Evolutionary conservation across 2,113 vertebrate species (phyloP).

Genomic region (Columba livia): DNA sequence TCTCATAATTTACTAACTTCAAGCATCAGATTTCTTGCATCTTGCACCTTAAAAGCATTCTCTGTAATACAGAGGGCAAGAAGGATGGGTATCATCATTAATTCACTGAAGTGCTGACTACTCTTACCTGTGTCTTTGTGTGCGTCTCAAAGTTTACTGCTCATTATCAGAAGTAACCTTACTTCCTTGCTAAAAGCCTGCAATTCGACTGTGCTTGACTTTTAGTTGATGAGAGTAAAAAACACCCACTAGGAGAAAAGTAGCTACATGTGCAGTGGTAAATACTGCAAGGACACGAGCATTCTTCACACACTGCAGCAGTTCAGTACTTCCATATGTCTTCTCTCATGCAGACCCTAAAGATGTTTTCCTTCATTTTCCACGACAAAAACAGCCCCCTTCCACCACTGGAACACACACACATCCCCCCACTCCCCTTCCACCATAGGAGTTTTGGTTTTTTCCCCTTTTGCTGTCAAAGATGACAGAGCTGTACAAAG

Average conservation of each 20-base stretch:
- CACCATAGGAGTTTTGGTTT: fast-evolving
- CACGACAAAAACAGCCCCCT: background rate
- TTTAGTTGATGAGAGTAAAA: background rate
- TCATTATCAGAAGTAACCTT: background rate
- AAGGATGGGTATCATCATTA: background rate
- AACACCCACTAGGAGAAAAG: background rate
- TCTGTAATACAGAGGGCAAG: background rate
- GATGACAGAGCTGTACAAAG: background rate
- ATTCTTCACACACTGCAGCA: background rate
- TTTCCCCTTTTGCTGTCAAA: background rate
- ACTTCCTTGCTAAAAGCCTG: background rate
- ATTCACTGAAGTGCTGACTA: background rate
- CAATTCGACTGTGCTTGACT: background rate
- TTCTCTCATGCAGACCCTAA: background rate
- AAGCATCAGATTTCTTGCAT: background rate
- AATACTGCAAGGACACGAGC: background rate
- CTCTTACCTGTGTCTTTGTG: background rate
- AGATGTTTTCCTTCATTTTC: background rate
- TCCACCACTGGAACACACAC: fast-evolving
- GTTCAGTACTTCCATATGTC: background rate
- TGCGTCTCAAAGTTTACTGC: background rate
- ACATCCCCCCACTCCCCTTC: background rate
- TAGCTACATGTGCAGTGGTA: background rate
- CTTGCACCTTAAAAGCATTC: background rate
- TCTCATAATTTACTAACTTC: background rate